These are phyloP conservation scores for Cistogaster globosa DNA, from an alignment of 2,888 invertebrate species.

Conservation along the genomic window DNA sequence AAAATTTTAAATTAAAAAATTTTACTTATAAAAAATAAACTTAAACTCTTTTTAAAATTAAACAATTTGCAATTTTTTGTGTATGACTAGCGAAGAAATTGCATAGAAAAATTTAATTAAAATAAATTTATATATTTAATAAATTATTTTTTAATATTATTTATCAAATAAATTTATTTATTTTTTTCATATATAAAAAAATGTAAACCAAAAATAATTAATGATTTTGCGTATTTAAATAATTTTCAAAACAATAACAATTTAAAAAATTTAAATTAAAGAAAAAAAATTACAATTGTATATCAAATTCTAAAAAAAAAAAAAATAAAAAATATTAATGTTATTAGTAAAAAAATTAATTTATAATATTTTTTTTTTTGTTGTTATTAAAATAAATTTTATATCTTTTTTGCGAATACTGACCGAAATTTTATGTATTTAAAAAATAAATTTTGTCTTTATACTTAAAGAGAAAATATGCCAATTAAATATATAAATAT, in stretches of 20 bases:
- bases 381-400: conserved; percentile 66
- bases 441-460: conserved; percentile 62
- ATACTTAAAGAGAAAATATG: conserved; percentile 58
- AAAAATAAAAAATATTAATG: conserved; percentile 17
- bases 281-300: conserved; percentile 38
- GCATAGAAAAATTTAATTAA: conserved; percentile 52
- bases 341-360: conserved; percentile 39
- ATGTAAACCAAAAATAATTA: conserved; percentile 21
- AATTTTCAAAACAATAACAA: conserved; percentile 23
- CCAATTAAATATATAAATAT: conserved; percentile 55
- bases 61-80: conserved; percentile 64
- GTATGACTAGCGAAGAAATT: conserved; percentile 71
- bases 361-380: conserved; percentile 21
- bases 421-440: conserved; percentile 71
- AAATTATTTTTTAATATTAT: conserved; percentile 5
- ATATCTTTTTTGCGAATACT: conserved; percentile 73
- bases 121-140: conserved; percentile 15
- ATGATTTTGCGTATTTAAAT: conserved; percentile 26
- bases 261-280: conserved; percentile 34
- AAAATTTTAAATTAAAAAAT: conserved; percentile 63
- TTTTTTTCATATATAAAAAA: background rate
- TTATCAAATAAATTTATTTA: background rate
- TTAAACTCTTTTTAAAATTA: conserved; percentile 35
- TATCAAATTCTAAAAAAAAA: conserved; percentile 37
- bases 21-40: conserved; percentile 43